Conservation (phyloP, 2,113 vertebrate genomes). For the Chloebia gouldiae region DNA sequence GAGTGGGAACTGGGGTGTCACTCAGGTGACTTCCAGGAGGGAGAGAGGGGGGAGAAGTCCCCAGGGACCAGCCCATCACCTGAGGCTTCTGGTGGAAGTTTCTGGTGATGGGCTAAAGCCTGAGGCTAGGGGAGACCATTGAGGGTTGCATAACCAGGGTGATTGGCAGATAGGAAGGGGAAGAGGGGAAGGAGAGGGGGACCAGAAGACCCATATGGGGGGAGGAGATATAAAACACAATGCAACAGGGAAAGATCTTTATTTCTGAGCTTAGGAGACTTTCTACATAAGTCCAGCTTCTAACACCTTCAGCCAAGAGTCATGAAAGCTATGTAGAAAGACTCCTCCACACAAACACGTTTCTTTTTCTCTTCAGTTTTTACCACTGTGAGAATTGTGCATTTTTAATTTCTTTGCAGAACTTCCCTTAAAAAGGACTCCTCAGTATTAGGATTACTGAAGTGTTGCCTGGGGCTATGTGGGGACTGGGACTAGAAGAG, state of each 20-base stretch:
- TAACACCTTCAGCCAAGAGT: not conserved
- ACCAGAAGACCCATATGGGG: no score
- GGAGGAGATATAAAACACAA: no score
- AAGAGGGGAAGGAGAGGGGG: no score
- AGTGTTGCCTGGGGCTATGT: not conserved
- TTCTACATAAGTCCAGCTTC: not conserved
- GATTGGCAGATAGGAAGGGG: no score
- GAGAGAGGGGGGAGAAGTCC: no score
- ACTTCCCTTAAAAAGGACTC: not conserved
- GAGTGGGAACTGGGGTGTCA: no score
- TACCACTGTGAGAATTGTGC: not conserved
- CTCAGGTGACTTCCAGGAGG: no score
- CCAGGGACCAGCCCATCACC: no score
- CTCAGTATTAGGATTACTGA: not conserved
- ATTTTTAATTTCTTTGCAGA: not conserved
- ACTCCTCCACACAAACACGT: not conserved
- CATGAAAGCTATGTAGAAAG: not conserved
- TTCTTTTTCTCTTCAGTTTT: not conserved
- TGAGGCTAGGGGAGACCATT: no score
- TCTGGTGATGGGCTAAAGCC: no score
- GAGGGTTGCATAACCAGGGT: no score
- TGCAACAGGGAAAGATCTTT: not conserved
- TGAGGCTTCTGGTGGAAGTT: no score
- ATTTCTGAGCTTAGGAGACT: not conserved
- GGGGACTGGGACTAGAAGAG: not conserved